These are phyloP conservation scores for Eulithis prunata DNA, from an alignment of 2,888 invertebrate species.

Conservation along the genomic window DNA sequence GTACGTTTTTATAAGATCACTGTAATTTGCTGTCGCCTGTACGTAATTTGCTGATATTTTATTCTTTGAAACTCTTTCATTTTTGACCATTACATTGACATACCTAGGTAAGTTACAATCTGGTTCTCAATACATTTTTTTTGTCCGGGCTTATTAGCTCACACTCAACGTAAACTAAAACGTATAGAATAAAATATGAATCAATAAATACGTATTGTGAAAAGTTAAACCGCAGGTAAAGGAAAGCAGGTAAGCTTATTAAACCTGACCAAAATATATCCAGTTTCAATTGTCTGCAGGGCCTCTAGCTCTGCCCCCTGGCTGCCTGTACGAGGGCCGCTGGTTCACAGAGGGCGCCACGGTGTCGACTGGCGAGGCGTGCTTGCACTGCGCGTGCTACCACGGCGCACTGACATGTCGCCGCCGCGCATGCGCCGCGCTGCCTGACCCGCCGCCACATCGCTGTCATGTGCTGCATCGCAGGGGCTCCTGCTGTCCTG, in stretches of 20 bases:
- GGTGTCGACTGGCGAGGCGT: conserved; percentile 89
- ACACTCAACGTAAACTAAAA: too few species aligned
- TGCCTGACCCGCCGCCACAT: conserved; percentile 89
- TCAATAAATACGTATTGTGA: too few species aligned
- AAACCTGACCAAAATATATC: neutral
- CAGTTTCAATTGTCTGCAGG: conserved; percentile 1
- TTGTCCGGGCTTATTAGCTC: too few species aligned
- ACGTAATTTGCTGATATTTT: neutral
- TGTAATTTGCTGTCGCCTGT: conserved; percentile 9
- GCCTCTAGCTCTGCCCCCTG: conserved; percentile 56
- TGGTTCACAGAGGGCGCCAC: conserved; percentile 87
- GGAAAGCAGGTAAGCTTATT: too few species aligned
- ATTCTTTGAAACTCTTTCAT: neutral
- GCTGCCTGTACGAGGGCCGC: conserved; percentile 89
- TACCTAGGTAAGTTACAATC: too few species aligned
- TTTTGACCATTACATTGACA: too few species aligned
- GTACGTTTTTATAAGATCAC: conserved; percentile 41
- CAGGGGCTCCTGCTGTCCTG: conserved; percentile 89
- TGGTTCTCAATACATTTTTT: too few species aligned
- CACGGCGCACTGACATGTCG: conserved; percentile 90
- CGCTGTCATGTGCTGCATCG: conserved; percentile 89
- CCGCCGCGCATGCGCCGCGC: conserved; percentile 89
- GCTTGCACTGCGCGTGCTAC: conserved; percentile 90
- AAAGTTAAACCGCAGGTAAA: neutral
- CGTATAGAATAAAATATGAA: too few species aligned